Evolutionary conservation across 2,113 vertebrate species (phyloP).

Genomic region (Plecotus auritus): DNA sequence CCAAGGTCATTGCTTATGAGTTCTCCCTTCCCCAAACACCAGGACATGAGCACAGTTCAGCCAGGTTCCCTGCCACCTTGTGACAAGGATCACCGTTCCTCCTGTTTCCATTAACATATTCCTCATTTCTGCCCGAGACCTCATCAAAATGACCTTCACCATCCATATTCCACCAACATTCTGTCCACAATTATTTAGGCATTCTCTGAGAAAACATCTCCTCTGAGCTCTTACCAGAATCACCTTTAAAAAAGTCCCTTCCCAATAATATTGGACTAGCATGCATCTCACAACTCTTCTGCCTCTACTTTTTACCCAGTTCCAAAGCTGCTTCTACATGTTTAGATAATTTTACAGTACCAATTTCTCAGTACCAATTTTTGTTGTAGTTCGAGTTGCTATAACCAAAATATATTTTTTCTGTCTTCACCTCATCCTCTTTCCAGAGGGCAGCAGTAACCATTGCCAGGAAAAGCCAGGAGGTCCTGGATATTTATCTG

Average conservation of each 20-base stretch:
- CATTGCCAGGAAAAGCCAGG: neutral
- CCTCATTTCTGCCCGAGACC: neutral
- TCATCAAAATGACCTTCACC: neutral
- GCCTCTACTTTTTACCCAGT: neutral
- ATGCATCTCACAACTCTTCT: neutral
- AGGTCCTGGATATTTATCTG: neutral
- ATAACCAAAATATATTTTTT: neutral
- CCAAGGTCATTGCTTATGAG: too few species aligned
- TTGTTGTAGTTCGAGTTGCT: neutral
- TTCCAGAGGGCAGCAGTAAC: neutral
- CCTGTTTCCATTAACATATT: neutral
- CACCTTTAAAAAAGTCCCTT: neutral
- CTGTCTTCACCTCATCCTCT: neutral
- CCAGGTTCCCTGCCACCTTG: too few species aligned
- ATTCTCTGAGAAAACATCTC: neutral
- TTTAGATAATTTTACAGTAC: neutral
- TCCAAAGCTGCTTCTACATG: neutral
- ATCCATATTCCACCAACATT: neutral
- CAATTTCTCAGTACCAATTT: neutral
- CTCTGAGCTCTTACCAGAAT: neutral
- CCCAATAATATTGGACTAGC: neutral
- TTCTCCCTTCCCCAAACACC: too few species aligned
- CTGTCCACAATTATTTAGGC: neutral
- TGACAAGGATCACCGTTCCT: too few species aligned
- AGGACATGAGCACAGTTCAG: too few species aligned